Percentiles rank a stretch among this genome's conserved stretches.
Conservation (phyloP, 2,113 vertebrate species). For the Cochlearius cochlearius region DNA sequence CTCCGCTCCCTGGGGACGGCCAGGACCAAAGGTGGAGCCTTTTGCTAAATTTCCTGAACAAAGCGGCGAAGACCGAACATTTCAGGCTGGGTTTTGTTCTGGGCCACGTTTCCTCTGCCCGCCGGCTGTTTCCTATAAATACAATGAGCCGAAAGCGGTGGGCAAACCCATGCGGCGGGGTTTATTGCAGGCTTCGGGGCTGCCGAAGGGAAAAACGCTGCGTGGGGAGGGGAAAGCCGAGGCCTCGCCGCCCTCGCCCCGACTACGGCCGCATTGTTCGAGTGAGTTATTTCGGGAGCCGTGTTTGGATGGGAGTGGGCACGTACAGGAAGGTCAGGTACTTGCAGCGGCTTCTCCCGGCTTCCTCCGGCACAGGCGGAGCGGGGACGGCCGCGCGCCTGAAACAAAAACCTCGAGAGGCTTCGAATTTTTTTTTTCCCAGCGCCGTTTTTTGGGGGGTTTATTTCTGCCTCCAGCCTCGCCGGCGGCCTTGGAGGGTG, state of each 20-base stretch:
- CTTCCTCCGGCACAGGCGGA: rapidly evolving
- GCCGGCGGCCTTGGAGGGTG: not conserved
- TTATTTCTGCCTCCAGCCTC: not conserved
- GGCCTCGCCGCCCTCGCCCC: rapidly evolving
- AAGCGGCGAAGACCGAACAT: rapidly evolving
- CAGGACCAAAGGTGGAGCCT: not conserved
- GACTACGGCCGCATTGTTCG: not conserved
- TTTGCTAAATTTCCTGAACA: not conserved
- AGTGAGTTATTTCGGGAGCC: not conserved
- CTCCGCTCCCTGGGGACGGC: not conserved
- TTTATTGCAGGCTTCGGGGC: not conserved
- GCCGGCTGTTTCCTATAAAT: not conserved
- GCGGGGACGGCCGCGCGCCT: rapidly evolving
- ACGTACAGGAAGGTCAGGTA: not conserved
- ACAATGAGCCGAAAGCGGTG: rapidly evolving
- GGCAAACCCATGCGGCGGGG: rapidly evolving
- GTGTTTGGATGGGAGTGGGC: not conserved
- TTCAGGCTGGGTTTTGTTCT: not conserved
- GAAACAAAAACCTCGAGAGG: not conserved
- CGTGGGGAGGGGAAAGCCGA: not conserved
- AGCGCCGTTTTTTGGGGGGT: rapidly evolving
- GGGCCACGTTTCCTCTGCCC: rapidly evolving
- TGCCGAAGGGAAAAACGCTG: not conserved
- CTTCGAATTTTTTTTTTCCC: rapidly evolving
- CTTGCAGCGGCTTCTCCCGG: not conserved